A percentile compares a stretch with the other conserved stretches of the same genome.
phyloP scores from a whole-genome alignment of 2,797 vertebrate genomes.

The Atherinosoma microstoma region DNA sequence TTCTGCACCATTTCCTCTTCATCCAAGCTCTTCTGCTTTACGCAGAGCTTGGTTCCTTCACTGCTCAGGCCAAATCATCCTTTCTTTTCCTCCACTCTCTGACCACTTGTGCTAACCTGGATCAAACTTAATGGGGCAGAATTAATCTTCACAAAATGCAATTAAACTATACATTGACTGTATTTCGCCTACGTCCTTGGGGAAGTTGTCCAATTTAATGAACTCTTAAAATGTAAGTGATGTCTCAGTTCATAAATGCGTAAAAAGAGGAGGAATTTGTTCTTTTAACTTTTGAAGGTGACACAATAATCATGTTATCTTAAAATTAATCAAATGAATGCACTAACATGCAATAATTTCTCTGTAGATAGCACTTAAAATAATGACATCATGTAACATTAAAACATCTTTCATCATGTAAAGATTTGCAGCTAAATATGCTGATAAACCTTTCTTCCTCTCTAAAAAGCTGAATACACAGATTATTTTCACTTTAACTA shows the following conservation, averaged over 20 bases:
- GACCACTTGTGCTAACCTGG: constrained; percentile 79
- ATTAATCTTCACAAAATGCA: constrained; percentile 84
- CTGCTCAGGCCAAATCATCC: constrained; percentile 66
- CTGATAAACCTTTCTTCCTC: too few relatives aligned
- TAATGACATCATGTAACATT: constrained; percentile 16
- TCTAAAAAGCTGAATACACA: too few relatives aligned
- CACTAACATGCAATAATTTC: not conserved
- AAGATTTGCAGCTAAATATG: too few relatives aligned
- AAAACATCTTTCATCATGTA: constrained; percentile 13
- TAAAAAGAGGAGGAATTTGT: constrained; percentile 42
- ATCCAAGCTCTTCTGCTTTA: constrained; percentile 26
- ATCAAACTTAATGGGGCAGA: constrained; percentile 85
- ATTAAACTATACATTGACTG: constrained; percentile 85
- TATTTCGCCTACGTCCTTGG: constrained; percentile 78
- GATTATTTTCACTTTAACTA: not conserved
- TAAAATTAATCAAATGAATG: constrained; percentile 18
- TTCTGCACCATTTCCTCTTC: constrained; percentile 17
- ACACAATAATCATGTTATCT: constrained; percentile 43
- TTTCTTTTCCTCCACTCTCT: constrained; percentile 66
- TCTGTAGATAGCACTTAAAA: constrained; percentile 2
- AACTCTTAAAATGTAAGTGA: constrained; percentile 79
- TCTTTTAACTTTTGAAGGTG: constrained; percentile 61
- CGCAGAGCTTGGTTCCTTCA: constrained; percentile 41
- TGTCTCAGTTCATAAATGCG: constrained; percentile 77
- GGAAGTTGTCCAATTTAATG: constrained; percentile 80